Evolutionary conservation across 2,113 vertebrate species (phyloP).

Genomic region (Pholis gunnellus): DNA sequence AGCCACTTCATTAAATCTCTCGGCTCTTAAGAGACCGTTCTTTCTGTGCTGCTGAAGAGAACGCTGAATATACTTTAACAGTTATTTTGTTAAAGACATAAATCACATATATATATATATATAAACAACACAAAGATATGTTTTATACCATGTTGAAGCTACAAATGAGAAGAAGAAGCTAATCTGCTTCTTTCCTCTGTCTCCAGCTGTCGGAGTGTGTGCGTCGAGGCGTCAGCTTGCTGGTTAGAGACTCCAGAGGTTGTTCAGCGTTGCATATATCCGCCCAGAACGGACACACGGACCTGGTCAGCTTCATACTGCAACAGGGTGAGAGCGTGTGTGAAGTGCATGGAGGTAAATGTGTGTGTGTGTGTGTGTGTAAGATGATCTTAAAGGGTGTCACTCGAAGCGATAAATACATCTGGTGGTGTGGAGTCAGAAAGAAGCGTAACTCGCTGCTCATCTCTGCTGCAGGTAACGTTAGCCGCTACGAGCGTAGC

Average conservation of each 20-base stretch:
- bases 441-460: neutral
- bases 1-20: neutral
- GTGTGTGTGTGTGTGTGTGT: neutral
- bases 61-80: neutral
- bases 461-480: neutral
- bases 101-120: too few relatives aligned
- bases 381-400: too few relatives aligned
- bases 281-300: constrained; percentile 88
- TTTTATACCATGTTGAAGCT: neutral
- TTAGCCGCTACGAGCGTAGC: neutral
- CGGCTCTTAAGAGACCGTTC: neutral
- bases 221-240: constrained; percentile 89
- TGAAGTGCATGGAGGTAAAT: neutral
- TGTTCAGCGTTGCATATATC: constrained; percentile 92
- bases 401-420: neutral
- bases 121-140: too few relatives aligned
- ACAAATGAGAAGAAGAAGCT: neutral
- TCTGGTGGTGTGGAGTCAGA: neutral
- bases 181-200: neutral
- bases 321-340: constrained; percentile 88
- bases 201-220: constrained; percentile 90
- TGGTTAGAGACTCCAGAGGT: constrained; percentile 90
- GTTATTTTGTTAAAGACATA: too few relatives aligned
- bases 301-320: constrained; percentile 91
- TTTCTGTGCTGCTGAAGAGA: neutral